phyloP scores from a whole-genome alignment of 2,797 vertebrate genomes.

The Tympanoctomys barrerae region DNA sequence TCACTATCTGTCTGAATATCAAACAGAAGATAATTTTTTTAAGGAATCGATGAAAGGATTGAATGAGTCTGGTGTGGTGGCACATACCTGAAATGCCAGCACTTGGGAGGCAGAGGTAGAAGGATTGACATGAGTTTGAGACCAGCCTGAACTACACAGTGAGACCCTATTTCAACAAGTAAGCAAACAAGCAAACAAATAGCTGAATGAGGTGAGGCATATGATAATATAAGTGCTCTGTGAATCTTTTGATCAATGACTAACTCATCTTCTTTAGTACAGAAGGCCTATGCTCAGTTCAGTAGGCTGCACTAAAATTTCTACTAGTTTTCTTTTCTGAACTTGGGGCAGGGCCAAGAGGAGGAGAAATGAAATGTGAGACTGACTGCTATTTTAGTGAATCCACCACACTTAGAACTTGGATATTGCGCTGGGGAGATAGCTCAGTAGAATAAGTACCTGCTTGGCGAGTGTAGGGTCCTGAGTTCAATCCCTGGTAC shows the following conservation, averaged over 20 bases:
- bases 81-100: neutral
- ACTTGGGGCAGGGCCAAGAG: neutral
- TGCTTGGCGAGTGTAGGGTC: too few species aligned
- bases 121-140: neutral
- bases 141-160: neutral
- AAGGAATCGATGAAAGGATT: neutral
- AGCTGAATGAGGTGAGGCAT: neutral
- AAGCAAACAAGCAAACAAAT: neutral
- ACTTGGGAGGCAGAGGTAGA: neutral
- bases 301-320: neutral
- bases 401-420: neutral
- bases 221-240: neutral
- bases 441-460: too few species aligned
- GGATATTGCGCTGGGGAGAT: neutral
- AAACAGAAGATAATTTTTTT: neutral
- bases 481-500: too few species aligned
- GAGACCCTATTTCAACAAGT: neutral
- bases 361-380: constrained; percentile 12
- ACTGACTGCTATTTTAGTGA: neutral
- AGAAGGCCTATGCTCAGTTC: neutral
- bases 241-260: neutral
- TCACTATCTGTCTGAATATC: too few species aligned
- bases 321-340: neutral
- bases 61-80: neutral
- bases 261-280: neutral